phyloP scores from a whole-genome alignment of 2,113 vertebrate genomes.

The Aplodontia rufa region DNA sequence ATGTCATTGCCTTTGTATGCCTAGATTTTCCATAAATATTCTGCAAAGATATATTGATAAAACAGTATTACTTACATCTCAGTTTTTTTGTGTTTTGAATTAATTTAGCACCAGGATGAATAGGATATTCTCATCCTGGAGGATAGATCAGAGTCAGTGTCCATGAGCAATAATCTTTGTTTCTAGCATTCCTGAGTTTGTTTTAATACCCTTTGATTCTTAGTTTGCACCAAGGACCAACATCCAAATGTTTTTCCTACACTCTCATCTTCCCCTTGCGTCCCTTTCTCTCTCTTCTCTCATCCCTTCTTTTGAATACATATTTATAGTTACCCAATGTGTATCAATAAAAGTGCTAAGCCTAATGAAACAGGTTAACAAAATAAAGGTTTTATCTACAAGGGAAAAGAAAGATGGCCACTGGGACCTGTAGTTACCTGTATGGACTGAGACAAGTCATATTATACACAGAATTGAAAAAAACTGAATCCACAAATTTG shows the following conservation, averaged over 20 bases:
- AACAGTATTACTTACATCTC: neutral
- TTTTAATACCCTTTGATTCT: neutral
- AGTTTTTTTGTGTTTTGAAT: neutral
- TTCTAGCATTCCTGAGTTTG: neutral
- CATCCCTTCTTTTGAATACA: neutral
- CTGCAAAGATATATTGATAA: neutral
- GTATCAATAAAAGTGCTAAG: neutral
- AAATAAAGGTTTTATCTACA: neutral
- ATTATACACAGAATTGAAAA: neutral
- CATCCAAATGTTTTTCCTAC: neutral
- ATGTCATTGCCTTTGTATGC: neutral
- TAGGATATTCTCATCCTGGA: neutral
- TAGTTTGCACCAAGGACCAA: neutral
- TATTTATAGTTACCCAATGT: neutral
- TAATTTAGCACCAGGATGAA: neutral
- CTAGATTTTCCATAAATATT: slow-evolving; percentile 20
- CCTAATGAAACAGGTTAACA: neutral
- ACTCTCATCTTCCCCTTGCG: neutral
- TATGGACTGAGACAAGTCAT: neutral
- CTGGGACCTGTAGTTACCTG: neutral
- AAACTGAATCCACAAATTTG: neutral
- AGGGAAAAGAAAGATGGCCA: neutral
- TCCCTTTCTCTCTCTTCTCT: neutral
- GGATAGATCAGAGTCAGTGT: neutral
- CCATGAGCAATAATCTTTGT: neutral